Evolutionary conservation across 64 coral and sea anemone genomes (phyloP).

Genomic region (Acropora yongei): DNA sequence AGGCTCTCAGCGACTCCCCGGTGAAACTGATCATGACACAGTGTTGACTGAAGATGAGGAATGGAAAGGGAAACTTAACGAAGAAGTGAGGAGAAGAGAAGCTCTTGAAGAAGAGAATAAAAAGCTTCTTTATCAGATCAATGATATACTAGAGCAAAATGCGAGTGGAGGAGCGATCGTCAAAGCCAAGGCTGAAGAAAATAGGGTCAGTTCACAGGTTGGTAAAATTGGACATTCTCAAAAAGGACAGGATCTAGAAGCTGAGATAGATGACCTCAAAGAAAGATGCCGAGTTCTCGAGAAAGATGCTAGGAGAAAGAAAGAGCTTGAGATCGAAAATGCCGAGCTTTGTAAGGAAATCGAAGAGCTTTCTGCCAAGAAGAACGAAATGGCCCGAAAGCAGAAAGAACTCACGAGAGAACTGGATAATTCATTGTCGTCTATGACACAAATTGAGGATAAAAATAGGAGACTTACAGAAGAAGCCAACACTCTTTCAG

Average conservation of each 20-base stretch:
- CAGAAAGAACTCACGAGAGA: constrained; percentile 83
- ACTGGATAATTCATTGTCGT: constrained; percentile 65
- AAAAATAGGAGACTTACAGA: constrained; percentile 76
- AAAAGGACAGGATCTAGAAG: constrained; percentile 55
- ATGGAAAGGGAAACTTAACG: constrained; percentile 36
- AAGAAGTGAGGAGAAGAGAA: constrained; percentile 68
- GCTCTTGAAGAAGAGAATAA: constrained; percentile 87
- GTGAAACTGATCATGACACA: neutral
- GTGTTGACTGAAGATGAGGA: constrained; percentile 8
- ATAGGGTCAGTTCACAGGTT: neutral
- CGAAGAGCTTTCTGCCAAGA: constrained; percentile 57
- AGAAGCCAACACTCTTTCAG: constrained; percentile 76
- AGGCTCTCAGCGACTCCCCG: neutral
- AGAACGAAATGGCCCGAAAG: constrained; percentile 76
- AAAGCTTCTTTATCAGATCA: constrained; percentile 81
- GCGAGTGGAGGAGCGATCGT: neutral
- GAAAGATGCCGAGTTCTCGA: constrained; percentile 57
- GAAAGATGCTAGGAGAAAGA: constrained; percentile 67
- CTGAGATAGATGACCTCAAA: constrained; percentile 59
- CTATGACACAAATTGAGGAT: constrained; percentile 61
- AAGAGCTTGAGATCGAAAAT: constrained; percentile 80
- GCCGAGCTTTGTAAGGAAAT: constrained; percentile 80
- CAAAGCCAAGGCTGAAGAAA: neutral
- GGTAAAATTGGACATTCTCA: neutral
- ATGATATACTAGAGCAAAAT: constrained; percentile 48